phyloP scores from a whole-genome alignment of 2,797 vertebrate genomes.

The Lerista edwardsae region DNA sequence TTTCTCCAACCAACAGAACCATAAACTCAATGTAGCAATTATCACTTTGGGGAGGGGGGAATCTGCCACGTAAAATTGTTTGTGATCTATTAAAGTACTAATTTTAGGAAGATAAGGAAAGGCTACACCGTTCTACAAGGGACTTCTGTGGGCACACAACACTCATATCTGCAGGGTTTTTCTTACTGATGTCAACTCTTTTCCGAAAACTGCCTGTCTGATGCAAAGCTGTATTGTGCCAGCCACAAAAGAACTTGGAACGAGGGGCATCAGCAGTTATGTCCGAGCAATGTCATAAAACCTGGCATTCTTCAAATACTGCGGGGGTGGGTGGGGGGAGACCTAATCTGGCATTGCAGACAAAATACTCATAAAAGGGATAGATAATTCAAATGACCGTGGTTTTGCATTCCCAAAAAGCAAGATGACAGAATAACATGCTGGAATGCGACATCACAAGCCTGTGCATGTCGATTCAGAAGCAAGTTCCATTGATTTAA shows the following conservation, averaged over 20 bases:
- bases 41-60: conserved; percentile 21
- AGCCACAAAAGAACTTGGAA: neutral
- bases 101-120: conserved; percentile 55
- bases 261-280: neutral
- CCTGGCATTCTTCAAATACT: neutral
- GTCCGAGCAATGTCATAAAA: neutral
- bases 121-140: conserved; percentile 40
- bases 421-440: neutral
- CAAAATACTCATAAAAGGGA: neutral
- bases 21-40: conserved; percentile 63
- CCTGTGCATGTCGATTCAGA: no score
- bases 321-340: neutral
- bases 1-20: conserved; percentile 42
- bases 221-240: neutral
- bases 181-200: conserved; percentile 51
- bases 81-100: conserved; percentile 53
- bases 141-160: conserved; percentile 58
- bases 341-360: neutral
- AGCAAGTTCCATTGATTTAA: no score
- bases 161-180: conserved; percentile 37
- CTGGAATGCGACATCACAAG: neutral
- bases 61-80: conserved; percentile 59
- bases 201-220: conserved; percentile 26
- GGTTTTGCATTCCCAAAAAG: neutral
- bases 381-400: neutral